Percentiles rank a stretch among this genome's conserved stretches.
Conservation (phyloP, 1,140 invertebrate genomes). For the Hylyphantes graminicola region DNA sequence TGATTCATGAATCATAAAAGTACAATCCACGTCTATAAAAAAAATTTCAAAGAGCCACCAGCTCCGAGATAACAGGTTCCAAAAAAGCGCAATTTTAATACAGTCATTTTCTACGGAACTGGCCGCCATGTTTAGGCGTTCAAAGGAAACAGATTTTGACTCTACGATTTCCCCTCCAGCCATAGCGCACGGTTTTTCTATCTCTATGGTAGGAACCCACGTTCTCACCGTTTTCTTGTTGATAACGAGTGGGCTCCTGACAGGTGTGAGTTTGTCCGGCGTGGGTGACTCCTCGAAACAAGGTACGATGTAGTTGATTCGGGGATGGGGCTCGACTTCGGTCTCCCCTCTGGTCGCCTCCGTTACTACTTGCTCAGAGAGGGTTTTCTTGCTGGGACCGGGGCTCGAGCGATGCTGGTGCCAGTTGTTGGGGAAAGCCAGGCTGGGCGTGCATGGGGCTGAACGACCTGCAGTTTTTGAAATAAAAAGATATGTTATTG, state of each 20-base stretch:
- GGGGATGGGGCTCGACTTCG: not conserved
- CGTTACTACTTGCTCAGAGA: not conserved
- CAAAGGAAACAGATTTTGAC: no score
- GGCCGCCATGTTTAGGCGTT: no score
- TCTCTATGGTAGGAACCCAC: no score
- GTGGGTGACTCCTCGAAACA: slow-evolving; percentile 34
- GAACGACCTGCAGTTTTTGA: slow-evolving; percentile 27
- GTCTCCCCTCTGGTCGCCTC: not conserved
- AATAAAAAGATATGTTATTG: no score
- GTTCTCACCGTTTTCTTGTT: slow-evolving; percentile 12
- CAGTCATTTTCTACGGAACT: no score
- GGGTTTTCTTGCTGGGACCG: slow-evolving; percentile 32
- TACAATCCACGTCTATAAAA: no score
- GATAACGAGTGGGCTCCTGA: not conserved
- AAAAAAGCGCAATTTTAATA: no score
- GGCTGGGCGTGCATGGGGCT: slow-evolving; percentile 46
- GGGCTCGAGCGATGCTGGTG: slow-evolving; percentile 27
- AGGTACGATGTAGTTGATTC: slow-evolving; percentile 50
- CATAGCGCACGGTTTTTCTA: no score
- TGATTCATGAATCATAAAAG: no score
- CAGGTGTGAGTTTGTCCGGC: not conserved
- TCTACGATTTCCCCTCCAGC: no score
- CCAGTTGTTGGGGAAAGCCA: slow-evolving; percentile 47
- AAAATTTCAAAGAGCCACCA: no score
- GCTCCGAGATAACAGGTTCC: no score